Evolutionary conservation across 2,113 vertebrate genomes (phyloP).

Genomic region (human): DNA sequence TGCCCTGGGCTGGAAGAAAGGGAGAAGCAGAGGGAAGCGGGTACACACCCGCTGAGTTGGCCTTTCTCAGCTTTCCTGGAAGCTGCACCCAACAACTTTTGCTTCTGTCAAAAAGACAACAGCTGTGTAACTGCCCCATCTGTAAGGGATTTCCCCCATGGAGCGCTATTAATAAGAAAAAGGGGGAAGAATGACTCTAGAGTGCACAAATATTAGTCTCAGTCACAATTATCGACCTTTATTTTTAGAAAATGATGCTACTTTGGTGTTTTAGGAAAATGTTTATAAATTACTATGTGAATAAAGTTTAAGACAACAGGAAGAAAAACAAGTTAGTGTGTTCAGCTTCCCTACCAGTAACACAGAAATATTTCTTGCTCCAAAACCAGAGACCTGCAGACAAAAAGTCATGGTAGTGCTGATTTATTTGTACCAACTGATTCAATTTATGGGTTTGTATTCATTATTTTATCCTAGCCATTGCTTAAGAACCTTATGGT

Average conservation of each 20-base stretch:
- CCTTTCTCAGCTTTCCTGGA: not conserved
- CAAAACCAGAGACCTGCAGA: conserved; percentile 2
- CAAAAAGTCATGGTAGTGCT: not conserved
- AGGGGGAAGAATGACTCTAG: not conserved
- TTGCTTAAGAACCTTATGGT: not conserved
- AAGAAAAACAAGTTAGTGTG: not conserved
- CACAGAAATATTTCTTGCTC: not conserved
- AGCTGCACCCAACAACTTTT: not conserved
- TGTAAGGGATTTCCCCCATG: not conserved
- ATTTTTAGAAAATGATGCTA: not conserved
- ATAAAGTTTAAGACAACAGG: not conserved
- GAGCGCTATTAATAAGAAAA: not conserved
- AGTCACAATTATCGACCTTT: not conserved
- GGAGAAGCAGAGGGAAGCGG: no score
- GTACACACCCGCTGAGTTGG: no score
- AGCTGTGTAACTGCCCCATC: not conserved
- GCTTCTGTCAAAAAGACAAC: not conserved
- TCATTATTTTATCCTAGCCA: not conserved
- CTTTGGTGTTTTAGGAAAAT: not conserved
- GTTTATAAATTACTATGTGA: not conserved
- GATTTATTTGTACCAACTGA: not conserved
- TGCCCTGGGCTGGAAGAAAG: not conserved
- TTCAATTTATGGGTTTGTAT: not conserved
- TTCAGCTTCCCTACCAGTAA: not conserved
- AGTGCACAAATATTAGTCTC: not conserved